Conservation (phyloP, 2,797 vertebrate genomes). For the Mus minutoides region DNA sequence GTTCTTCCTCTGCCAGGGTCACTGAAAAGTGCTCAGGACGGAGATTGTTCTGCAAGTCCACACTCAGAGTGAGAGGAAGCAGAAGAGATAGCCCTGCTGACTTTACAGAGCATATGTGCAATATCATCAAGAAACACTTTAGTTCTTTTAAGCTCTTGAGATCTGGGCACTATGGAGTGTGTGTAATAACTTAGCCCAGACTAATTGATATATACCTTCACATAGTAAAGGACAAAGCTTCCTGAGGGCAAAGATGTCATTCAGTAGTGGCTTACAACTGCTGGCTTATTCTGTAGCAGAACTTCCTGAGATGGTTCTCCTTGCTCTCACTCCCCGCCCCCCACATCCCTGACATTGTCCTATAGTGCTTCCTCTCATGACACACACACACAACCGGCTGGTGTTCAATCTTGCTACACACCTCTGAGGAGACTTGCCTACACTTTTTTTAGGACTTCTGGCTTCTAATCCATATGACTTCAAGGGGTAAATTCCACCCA, state of each 20-base stretch:
- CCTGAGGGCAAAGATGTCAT: not conserved
- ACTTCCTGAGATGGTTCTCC: not conserved
- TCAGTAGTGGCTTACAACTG: not conserved
- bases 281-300: not conserved
- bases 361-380: not conserved
- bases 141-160: conserved; percentile 21
- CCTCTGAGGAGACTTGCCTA: not conserved
- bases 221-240: conserved; percentile 2
- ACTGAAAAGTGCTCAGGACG: not conserved
- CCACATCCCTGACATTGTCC: not conserved
- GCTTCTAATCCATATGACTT: not conserved
- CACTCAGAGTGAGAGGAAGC: not conserved
- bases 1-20: not conserved
- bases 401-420: not conserved
- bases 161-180: not conserved
- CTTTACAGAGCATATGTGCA: not conserved
- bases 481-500: not conserved
- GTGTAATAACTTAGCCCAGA: not conserved
- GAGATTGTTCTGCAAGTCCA: not conserved
- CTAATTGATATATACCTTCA: not conserved
- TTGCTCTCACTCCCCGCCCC: not conserved
- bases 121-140: not conserved
- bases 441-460: not conserved
- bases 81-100: not conserved
- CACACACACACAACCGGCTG: not conserved